A percentile compares a stretch with the other conserved stretches of the same genome.
These are phyloP conservation scores for Panulirus ornatus DNA, from an alignment of 1,140 invertebrate species.

Conservation along the genomic window DNA sequence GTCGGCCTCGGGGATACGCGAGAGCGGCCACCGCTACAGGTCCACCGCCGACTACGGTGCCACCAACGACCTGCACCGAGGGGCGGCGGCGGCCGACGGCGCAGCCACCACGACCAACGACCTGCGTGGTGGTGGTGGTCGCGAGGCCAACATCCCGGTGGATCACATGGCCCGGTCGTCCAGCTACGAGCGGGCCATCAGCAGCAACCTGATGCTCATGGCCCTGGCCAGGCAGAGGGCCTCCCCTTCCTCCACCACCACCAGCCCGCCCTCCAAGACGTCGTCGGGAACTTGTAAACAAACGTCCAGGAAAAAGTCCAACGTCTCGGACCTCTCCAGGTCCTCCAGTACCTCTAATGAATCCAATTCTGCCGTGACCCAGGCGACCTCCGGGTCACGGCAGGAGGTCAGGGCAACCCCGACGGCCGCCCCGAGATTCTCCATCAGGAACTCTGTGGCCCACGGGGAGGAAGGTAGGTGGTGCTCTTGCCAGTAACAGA, in stretches of 20 bases:
- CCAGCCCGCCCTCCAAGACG: background rate
- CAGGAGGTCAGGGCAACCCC: background rate
- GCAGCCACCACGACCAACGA: conserved; percentile 17
- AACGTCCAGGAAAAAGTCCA: conserved; percentile 33
- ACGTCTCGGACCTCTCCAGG: conserved; percentile 38
- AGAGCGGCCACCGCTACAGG: background rate
- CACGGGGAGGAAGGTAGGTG: conserved; percentile 14
- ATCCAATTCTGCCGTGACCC: background rate
- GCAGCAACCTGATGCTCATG: conserved; percentile 15
- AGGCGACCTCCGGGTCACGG: background rate
- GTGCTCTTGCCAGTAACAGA: too few relatives aligned
- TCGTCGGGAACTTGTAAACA: background rate
- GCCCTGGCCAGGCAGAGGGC: background rate
- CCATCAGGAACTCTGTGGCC: conserved; percentile 22
- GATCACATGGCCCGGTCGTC: background rate
- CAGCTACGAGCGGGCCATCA: conserved; percentile 48
- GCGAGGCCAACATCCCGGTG: conserved; percentile 24
- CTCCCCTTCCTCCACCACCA: background rate
- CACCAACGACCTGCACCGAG: background rate
- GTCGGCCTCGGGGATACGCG: background rate
- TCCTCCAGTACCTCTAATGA: conserved; percentile 39
- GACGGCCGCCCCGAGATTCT: conserved; percentile 38
- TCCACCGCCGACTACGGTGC: background rate
- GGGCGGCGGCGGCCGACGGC: background rate
- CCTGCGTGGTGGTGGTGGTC: background rate